Evolutionary conservation across 1,140 invertebrate genomes (phyloP), one percentile per base, ranked within the genome.

Genomic region (Sycobia sp.): DNA sequence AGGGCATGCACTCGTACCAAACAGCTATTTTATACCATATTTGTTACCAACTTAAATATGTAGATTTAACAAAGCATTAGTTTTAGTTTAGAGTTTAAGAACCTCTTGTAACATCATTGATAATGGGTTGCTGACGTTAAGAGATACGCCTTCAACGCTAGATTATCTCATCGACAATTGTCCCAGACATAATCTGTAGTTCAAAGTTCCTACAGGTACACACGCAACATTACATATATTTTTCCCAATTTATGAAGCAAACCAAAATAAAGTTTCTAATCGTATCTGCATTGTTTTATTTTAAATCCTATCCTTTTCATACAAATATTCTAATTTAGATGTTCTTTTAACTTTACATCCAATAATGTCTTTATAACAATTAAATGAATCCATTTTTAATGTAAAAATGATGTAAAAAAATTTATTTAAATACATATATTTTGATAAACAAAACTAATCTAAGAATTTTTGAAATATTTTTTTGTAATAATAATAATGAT

Each of bases 221-320:
- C n/a, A 77, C 67, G 69, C 68, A 70, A 76, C 65, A 74, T 73
- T 73, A 71, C 68, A 78, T 77, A 78, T 79, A 77, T 80, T 79
- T 78, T 79, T 78, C 74, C 78, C 76, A 75, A n/a, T 73, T 72
- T 74, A 75, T 69, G 63, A 76, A 74, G 69, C 73, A 75, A 77
- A 73, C 69, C 76, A 76, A 79, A 78, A 80, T 78, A 80, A 79
- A 80, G 68, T 76, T 77, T 77, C 76, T 74, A 76, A 76, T 72
- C 69, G 67, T 71, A 67, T 22, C 22, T 23, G 7, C 4, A 4
- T 32, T 25, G 22, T 63, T 38, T 54, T 41, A 53, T 22, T 47
- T 57, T 64, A 9, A 38, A 29, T 43, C 9, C 47, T 39, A n/a
- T n/a, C 11, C 25, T 44, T 2, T 44, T 2, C 13, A 49, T 58